Evolutionary conservation across 2,113 vertebrate genomes (phyloP).

Genomic region (Ptyas mucosa): DNA sequence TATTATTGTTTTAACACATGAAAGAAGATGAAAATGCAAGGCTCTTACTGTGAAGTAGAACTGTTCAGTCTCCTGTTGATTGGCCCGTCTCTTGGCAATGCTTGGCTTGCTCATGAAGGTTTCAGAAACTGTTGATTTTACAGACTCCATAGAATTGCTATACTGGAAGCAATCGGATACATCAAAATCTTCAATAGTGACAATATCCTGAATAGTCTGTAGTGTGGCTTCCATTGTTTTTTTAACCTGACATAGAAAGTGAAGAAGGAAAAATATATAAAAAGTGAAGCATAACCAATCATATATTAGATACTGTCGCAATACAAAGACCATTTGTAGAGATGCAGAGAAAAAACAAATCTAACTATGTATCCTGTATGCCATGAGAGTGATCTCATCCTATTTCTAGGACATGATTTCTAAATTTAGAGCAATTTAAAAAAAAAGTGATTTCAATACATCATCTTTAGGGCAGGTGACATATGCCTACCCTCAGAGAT

Average conservation of each 20-base stretch:
- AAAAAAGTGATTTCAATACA: not conserved
- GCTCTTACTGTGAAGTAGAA: conserved; percentile 94
- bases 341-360: not conserved
- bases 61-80: conserved; percentile 98
- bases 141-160: conserved; percentile 99
- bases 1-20: not conserved
- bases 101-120: conserved; percentile 99
- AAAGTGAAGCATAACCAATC: rapidly evolving
- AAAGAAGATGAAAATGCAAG: not conserved
- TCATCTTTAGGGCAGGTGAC: not conserved
- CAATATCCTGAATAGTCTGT: conserved; percentile 97
- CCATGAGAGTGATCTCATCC: not conserved
- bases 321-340: not conserved
- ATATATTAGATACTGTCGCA: not conserved
- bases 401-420: not conserved
- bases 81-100: conserved; percentile 93
- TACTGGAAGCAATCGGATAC: conserved; percentile 98
- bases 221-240: conserved; percentile 98
- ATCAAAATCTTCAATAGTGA: conserved; percentile 95
- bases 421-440: not conserved
- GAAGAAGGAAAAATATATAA: not conserved
- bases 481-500: not conserved
- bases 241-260: conserved; percentile 79
- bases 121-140: conserved; percentile 93
- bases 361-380: not conserved